These are phyloP conservation scores for Molanna angustata DNA, from an alignment of 2,888 invertebrate species.

Conservation along the genomic window DNA sequence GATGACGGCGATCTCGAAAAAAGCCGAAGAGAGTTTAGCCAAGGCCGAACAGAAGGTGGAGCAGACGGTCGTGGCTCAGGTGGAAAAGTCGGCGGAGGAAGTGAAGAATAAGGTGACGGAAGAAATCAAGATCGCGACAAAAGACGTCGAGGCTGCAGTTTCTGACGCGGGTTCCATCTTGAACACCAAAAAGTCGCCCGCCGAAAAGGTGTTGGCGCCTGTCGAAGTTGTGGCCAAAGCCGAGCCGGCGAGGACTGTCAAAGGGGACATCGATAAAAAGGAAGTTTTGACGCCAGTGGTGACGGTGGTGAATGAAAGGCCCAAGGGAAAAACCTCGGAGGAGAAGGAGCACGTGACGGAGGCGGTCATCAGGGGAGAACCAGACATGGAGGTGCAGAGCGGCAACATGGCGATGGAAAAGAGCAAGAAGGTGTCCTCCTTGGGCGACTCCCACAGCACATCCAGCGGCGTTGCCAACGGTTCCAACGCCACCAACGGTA, in stretches of 20 bases:
- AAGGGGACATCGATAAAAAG: constrained; percentile 23
- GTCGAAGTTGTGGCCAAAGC: constrained; percentile 1
- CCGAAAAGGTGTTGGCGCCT: constrained; percentile 17
- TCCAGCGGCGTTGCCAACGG: constrained; percentile 27
- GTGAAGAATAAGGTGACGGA: constrained; percentile 12
- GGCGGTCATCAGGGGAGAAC: constrained; percentile 55
- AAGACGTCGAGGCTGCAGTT: constrained; percentile 12
- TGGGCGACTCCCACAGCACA: constrained; percentile 36
- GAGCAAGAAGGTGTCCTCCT: constrained; percentile 21
- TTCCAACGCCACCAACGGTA: constrained; percentile 19
- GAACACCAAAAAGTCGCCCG: constrained; percentile 24
- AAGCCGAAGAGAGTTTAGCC: constrained; percentile 36
- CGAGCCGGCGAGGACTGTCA: constrained; percentile 13
- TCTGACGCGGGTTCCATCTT: constrained; percentile 5
- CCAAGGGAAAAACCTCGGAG: constrained; percentile 12
- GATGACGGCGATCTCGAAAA: constrained; percentile 36
- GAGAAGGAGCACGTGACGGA: constrained; percentile 36
- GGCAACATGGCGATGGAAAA: constrained; percentile 52
- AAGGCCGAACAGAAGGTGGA: constrained; percentile 20
- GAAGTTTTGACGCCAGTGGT: constrained; percentile 26
- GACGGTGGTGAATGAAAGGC: constrained; percentile 25
- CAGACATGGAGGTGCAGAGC: constrained; percentile 60
- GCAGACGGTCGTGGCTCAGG: constrained; percentile 1
- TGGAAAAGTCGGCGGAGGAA: constrained; percentile 12
- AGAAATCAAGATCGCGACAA: constrained; percentile 12